Evolutionary conservation across 2,113 vertebrate genomes (phyloP).

Genomic region (Myrmecobius fasciatus): DNA sequence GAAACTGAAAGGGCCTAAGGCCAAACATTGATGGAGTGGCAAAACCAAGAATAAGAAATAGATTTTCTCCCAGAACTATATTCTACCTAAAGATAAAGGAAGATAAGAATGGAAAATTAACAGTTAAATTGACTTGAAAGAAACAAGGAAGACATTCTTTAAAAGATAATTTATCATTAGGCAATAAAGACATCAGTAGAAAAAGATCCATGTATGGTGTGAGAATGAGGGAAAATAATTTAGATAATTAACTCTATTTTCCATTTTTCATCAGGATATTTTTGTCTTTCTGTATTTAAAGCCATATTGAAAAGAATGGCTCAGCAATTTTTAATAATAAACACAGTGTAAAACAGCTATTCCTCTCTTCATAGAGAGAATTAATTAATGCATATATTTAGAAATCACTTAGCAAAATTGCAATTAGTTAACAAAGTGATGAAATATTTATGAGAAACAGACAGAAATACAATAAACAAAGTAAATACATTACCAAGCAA

Average conservation of each 20-base stretch:
- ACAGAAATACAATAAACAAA: slow-evolving; percentile 73
- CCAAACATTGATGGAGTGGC: background rate
- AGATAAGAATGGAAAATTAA: background rate
- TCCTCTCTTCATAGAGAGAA: slow-evolving; percentile 54
- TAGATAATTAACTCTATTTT: background rate
- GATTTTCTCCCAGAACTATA: background rate
- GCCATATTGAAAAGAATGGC: background rate
- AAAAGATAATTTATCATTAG: slow-evolving; percentile 4
- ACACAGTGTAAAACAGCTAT: slow-evolving; percentile 1
- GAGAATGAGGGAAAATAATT: background rate
- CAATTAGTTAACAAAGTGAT: slow-evolving; percentile 79
- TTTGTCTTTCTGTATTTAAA: background rate
- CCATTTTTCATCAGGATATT: background rate
- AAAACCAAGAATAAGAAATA: background rate
- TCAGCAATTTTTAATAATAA: slow-evolving; percentile 44
- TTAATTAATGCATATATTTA: slow-evolving; percentile 74
- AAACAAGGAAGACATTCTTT: background rate
- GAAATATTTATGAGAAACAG: slow-evolving; percentile 78
- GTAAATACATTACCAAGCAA: slow-evolving; percentile 75
- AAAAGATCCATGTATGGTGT: background rate
- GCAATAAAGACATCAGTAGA: background rate
- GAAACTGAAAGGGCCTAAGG: background rate
- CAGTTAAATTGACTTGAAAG: background rate
- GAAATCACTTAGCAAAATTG: slow-evolving; percentile 78
- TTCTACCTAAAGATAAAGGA: background rate